Percentiles rank a stretch among this genome's conserved stretches.
These are phyloP conservation scores for Zapus hudsonius DNA, from an alignment of 2,113 vertebrate genomes.

Conservation along the genomic window DNA sequence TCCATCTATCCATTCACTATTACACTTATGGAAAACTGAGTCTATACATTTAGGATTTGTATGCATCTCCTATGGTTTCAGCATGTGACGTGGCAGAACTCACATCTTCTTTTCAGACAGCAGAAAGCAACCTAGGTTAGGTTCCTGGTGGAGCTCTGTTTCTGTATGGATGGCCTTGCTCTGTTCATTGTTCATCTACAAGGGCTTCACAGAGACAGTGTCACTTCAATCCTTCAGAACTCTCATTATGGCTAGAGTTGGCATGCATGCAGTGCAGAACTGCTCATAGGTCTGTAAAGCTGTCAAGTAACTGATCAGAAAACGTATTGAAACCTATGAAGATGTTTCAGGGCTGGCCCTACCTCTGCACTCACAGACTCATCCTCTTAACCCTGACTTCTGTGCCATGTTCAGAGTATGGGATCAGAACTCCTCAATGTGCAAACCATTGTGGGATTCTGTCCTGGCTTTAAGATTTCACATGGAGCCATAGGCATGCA, in stretches of 20 bases:
- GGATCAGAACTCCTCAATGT: neutral
- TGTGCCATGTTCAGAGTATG: neutral
- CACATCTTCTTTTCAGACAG: neutral
- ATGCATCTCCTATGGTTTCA: neutral
- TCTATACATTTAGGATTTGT: neutral
- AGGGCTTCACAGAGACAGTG: neutral
- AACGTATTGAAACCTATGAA: neutral
- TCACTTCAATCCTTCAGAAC: neutral
- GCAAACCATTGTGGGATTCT: neutral
- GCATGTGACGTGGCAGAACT: neutral
- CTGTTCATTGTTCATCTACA: neutral
- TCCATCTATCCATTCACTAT: neutral
- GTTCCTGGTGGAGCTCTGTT: too few relatives aligned
- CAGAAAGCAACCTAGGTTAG: neutral
- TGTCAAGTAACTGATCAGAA: neutral
- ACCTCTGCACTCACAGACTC: too few relatives aligned
- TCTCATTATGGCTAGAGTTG: neutral
- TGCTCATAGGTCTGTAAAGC: neutral
- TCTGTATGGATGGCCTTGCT: neutral
- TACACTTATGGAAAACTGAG: neutral
- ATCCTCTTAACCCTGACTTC: too few relatives aligned
- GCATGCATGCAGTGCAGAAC: neutral
- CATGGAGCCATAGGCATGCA: accelerated
- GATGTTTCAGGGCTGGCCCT: neutral
- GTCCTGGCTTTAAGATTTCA: neutral